These are phyloP conservation scores for Taxidea taxus DNA, from an alignment of 2,113 vertebrate genomes.

Conservation along the genomic window DNA sequence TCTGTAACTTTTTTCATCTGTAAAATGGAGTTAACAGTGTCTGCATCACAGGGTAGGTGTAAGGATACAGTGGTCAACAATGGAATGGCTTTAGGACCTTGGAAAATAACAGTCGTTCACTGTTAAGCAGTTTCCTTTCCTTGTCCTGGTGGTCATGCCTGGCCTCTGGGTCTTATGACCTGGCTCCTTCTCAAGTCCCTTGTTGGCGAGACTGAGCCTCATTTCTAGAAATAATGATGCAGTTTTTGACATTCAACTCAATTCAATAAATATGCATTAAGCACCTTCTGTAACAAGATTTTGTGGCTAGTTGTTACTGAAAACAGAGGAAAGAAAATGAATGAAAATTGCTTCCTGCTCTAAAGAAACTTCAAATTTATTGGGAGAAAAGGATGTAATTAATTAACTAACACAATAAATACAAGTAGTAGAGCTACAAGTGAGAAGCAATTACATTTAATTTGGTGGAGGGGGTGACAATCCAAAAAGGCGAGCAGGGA, in stretches of 20 bases:
- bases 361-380: slow-evolving; percentile 8
- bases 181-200: background rate
- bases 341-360: background rate
- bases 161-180: background rate
- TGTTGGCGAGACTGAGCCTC: background rate
- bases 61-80: background rate
- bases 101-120: background rate
- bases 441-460: background rate
- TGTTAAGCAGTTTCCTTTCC: background rate
- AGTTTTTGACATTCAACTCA: background rate
- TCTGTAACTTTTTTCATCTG: background rate
- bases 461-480: background rate
- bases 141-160: background rate
- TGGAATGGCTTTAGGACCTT: background rate
- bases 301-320: background rate
- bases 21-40: background rate
- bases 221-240: slow-evolving; percentile 2
- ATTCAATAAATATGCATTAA: background rate
- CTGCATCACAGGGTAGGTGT: background rate
- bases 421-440: background rate
- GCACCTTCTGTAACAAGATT: background rate
- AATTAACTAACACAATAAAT: background rate
- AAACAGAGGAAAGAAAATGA: background rate
- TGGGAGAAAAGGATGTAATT: background rate
- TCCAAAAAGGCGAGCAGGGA: background rate